phyloP scores from a whole-genome alignment of 2,113 vertebrate genomes.

The Mastomys coucha region DNA sequence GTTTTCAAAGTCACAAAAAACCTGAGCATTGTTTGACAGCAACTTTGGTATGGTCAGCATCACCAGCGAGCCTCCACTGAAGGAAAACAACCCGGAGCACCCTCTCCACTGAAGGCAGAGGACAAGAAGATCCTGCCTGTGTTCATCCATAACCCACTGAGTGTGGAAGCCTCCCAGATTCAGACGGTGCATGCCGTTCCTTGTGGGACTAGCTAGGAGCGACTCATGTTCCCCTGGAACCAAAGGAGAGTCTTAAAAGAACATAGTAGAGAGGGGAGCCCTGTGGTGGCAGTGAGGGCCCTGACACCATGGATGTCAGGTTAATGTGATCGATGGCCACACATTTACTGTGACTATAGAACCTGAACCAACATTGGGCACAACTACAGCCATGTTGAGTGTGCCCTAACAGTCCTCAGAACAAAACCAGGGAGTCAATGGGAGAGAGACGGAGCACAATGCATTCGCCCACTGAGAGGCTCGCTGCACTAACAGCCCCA shows the following conservation, averaged over 20 bases:
- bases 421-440: neutral
- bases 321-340: accelerated
- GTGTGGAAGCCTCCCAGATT: neutral
- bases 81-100: neutral
- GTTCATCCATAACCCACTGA: neutral
- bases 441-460: neutral
- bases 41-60: neutral
- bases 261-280: neutral
- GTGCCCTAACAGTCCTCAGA: neutral
- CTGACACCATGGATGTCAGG: too few relatives aligned
- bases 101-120: neutral
- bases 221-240: neutral
- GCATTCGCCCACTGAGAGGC: neutral
- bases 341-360: neutral
- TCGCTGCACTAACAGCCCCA: too few relatives aligned
- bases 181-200: too few relatives aligned
- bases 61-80: neutral
- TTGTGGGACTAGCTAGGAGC: neutral
- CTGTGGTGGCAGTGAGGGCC: too few relatives aligned
- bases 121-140: neutral
- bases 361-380: neutral
- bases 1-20: constrained; percentile 26
- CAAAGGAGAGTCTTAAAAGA: neutral
- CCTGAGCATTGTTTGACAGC: neutral
- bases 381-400: neutral